Percentiles rank a stretch among this genome's conserved stretches.
These are phyloP conservation scores for Clinocottus analis DNA, from an alignment of 2,113 vertebrate genomes.

Conservation along the genomic window DNA sequence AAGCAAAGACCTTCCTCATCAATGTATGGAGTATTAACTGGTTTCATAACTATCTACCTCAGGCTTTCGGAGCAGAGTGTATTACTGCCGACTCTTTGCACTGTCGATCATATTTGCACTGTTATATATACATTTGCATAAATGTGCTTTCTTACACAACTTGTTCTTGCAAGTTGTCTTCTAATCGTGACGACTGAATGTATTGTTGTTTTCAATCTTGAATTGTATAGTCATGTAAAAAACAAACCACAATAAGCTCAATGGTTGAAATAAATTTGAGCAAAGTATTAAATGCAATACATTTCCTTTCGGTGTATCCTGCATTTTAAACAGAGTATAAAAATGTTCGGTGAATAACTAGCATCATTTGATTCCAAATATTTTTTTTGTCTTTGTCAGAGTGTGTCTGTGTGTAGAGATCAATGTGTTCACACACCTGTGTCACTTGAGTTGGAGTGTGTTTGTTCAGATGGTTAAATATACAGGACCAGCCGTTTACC, in stretches of 20 bases:
- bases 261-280: not conserved
- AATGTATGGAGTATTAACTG: not conserved
- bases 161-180: constrained; percentile 26
- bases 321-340: not conserved
- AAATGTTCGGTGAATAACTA: not conserved
- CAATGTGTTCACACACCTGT: constrained; percentile 8
- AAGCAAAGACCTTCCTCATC: not conserved
- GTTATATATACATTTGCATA: constrained; percentile 34
- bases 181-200: constrained; percentile 57
- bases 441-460: not conserved
- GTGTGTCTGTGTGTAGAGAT: not conserved
- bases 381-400: not conserved
- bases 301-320: not conserved
- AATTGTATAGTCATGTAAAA: constrained; percentile 20
- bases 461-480: constrained; percentile 20
- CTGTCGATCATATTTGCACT: constrained; percentile 68
- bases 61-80: constrained; percentile 19
- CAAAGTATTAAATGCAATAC: not conserved
- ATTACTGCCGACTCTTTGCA: constrained; percentile 58
- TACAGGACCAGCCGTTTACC: not conserved
- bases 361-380: not conserved
- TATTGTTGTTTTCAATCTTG: constrained; percentile 25
- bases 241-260: not conserved
- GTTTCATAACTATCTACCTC: constrained; percentile 62
- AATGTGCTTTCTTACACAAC: constrained; percentile 13